Percentiles rank a stretch among this genome's conserved stretches.
Evolutionary conservation across 2,888 invertebrate genomes (phyloP).

Genomic region (Cantharis rustica): DNA sequence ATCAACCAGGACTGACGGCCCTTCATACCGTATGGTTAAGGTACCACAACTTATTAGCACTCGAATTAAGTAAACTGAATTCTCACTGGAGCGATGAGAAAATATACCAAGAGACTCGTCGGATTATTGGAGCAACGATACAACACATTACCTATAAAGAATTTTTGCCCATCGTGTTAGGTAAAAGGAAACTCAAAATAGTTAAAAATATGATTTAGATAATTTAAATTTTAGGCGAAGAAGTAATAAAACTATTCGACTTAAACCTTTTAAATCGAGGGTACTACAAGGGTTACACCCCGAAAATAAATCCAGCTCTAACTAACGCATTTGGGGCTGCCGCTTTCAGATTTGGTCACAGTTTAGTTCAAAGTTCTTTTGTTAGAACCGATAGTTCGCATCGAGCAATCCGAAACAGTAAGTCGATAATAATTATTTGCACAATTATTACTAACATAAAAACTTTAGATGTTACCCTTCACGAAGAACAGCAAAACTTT

Average conservation of each 20-base stretch:
- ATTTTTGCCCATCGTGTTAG: constrained; percentile 79
- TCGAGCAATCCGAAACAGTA: constrained; percentile 72
- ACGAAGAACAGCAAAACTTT: constrained; percentile 74
- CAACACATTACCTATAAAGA: constrained; percentile 86
- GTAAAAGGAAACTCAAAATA: constrained; percentile 47
- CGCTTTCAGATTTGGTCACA: constrained; percentile 86
- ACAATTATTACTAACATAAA: background rate
- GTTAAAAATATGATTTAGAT: background rate
- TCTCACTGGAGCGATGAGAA: constrained; percentile 89
- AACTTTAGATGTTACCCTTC: constrained; percentile 74
- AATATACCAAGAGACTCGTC: constrained; percentile 81
- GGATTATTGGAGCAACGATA: constrained; percentile 78
- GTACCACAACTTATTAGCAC: constrained; percentile 76
- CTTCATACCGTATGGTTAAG: constrained; percentile 77
- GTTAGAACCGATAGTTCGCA: constrained; percentile 74
- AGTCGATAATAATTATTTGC: constrained; percentile 48
- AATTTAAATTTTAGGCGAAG: constrained; percentile 60
- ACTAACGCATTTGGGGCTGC: constrained; percentile 82
- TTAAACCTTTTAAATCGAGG: constrained; percentile 70
- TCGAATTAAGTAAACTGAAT: constrained; percentile 73
- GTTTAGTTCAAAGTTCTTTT: constrained; percentile 80
- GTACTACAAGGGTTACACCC: constrained; percentile 73
- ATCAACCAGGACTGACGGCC: constrained; percentile 79
- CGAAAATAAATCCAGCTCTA: constrained; percentile 72
- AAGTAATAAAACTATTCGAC: constrained; percentile 77